Base-by-base conservation (phyloP, 2,888 invertebrate genomes). In the Ectobius pallidus region DNA sequence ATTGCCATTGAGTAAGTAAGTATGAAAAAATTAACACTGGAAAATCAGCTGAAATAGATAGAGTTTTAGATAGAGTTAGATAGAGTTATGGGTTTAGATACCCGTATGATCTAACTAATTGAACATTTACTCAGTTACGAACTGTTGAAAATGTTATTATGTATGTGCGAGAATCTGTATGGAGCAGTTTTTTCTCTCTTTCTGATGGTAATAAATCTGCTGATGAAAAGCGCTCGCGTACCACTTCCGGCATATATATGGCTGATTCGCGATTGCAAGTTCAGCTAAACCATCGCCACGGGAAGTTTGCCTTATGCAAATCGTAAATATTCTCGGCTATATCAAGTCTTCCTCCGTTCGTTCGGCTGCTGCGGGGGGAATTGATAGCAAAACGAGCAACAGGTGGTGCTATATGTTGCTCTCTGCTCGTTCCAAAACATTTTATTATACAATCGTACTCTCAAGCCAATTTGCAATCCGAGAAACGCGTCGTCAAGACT, bases 321-420 rank as follows among this genome's bases (percentile, higher is more conserved):
- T 69, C 69, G 42, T 42, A 69, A 49, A 69, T 58, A 69, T 58
- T 69, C 58, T 32, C 42, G 68, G 49, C 25, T 32, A 34, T 69
- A 69, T 69, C 69, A 69, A 58, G 69, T 42, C 55, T 58, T 55
- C 69, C 58, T 25, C 32, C 55, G 14, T 27, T 3, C 16, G 9
- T 9, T 27, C 27, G 34, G 34, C 14, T 27, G 3, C 27, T 14
- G 20, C 1, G 7, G 25, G 16, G 58, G 58, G 58, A 58, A 58
- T 58, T 58, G 58, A 58, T 58, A 46, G 46, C 46, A 20, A 65
- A 11, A n/a, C 44, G 30, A 22, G 42, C 65, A 65, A 65, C 65
- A 65, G 65, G 65, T 65, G 65, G 27, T 7, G 27, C 46, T n/a
- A n/a, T n/a, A n/a, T n/a, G n/a, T n/a, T 63, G 34, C 42, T 63